These are phyloP conservation scores for Bubo scandiacus DNA, from an alignment of 2,113 vertebrate species.

Conservation along the genomic window DNA sequence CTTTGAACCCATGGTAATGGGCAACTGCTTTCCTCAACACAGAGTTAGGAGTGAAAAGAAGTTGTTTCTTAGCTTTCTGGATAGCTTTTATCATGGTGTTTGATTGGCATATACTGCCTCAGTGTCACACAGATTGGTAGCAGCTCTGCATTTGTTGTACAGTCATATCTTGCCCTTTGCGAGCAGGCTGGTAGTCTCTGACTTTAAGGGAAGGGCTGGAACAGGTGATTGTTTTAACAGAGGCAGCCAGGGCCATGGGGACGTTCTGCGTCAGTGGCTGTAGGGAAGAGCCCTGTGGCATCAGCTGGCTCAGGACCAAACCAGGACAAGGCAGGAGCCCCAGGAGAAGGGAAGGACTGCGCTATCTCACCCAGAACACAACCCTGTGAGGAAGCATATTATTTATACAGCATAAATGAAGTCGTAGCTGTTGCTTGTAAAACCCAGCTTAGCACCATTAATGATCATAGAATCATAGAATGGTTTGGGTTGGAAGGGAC, in stretches of 20 bases:
- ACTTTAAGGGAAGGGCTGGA: not conserved
- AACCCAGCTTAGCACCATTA: not conserved
- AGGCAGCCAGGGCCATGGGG: fast-evolving
- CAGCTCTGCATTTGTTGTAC: not conserved
- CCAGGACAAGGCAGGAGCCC: not conserved
- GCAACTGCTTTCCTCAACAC: not conserved
- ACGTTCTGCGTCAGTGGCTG: fast-evolving
- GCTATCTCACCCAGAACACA: fast-evolving
- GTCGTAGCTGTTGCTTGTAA: not conserved
- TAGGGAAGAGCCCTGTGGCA: not conserved
- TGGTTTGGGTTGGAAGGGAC: too few relatives aligned
- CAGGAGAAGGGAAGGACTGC: not conserved
- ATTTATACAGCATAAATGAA: not conserved
- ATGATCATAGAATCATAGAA: not conserved
- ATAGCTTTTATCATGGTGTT: not conserved
- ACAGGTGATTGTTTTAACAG: not conserved
- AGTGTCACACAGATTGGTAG: not conserved
- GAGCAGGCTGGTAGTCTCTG: not conserved
- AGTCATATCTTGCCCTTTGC: not conserved
- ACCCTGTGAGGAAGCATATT: fast-evolving
- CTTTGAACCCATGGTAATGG: not conserved
- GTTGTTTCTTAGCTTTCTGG: not conserved
- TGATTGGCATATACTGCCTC: not conserved
- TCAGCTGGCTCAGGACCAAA: fast-evolving
- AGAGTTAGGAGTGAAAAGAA: not conserved